Conservation (phyloP, 1,140 invertebrate genomes). For the Phymorhynchus buccinoides region DNA sequence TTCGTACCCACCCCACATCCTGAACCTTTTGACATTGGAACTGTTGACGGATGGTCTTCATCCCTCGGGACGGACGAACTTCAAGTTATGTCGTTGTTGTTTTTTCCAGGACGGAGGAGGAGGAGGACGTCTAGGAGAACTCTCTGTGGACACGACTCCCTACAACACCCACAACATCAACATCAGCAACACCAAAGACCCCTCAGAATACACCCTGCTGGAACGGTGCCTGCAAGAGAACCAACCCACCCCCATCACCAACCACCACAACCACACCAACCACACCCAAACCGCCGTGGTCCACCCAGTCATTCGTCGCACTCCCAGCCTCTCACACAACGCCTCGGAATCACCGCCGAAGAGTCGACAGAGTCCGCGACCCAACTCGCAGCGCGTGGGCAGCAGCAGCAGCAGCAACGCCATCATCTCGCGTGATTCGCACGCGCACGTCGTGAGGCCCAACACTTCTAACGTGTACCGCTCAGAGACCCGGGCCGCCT, state of each 20-base stretch:
- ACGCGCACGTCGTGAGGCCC: not conserved
- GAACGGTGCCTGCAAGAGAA: slow-evolving; percentile 16
- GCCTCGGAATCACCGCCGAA: not conserved
- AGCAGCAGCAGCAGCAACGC: no score
- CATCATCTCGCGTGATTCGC: no score
- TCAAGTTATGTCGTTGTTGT: no score
- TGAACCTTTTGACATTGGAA: no score
- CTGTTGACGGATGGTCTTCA: no score
- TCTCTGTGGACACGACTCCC: slow-evolving; percentile 1
- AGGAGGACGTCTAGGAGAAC: not conserved
- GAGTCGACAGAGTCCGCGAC: slow-evolving; percentile 18
- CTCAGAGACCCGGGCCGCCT: slow-evolving; percentile 45
- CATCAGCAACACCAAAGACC: not conserved
- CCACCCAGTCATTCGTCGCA: slow-evolving; percentile 30
- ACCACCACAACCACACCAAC: not conserved
- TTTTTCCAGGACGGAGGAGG: not conserved
- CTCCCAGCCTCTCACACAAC: slow-evolving; percentile 27
- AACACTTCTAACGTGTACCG: slow-evolving; percentile 39
- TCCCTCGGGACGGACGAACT: no score
- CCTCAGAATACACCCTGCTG: not conserved
- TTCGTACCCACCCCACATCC: no score
- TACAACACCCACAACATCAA: not conserved
- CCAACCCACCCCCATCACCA: not conserved
- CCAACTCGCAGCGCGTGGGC: not conserved
- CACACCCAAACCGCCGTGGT: slow-evolving; percentile 26